Conservation (phyloP, 2,888 invertebrate species). For the Horisme vitalbata region DNA sequence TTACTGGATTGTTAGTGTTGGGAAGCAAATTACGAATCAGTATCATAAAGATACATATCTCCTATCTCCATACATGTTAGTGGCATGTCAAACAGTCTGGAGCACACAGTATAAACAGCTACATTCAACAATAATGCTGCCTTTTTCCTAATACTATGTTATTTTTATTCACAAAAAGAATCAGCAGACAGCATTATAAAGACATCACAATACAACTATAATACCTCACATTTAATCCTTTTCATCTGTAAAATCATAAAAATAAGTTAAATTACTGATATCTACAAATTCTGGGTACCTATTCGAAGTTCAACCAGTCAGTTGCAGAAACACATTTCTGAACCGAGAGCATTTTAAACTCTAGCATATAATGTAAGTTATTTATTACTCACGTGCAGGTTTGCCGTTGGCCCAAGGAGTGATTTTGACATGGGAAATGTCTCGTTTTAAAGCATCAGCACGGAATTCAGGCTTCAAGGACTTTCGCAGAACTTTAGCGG, state of each 20-base stretch:
- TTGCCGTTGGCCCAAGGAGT: slow-evolving; percentile 96
- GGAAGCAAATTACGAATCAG: too few species aligned
- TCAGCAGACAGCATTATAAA: neutral
- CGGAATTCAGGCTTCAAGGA: slow-evolving; percentile 90
- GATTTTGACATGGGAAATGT: slow-evolving; percentile 89
- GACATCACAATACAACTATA: slow-evolving; percentile 47
- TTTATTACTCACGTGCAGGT: slow-evolving; percentile 87
- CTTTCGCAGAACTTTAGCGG: slow-evolving; percentile 91
- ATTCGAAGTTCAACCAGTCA: too few species aligned
- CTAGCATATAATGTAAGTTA: too few species aligned
- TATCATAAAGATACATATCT: too few species aligned
- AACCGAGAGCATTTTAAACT: too few species aligned
- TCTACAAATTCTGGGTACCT: too few species aligned
- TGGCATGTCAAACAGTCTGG: neutral
- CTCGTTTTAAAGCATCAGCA: slow-evolving; percentile 89
- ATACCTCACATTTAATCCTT: slow-evolving; percentile 59
- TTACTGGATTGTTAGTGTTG: too few species aligned
- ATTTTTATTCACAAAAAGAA: slow-evolving; percentile 1
- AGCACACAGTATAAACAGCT: neutral
- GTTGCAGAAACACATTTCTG: too few species aligned
- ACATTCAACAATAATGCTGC: too few species aligned
- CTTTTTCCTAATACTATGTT: too few species aligned
- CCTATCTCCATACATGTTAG: too few species aligned
- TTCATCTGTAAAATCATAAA: slow-evolving; percentile 66
- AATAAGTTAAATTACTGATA: neutral